These are phyloP conservation scores for Lycia hirtaria DNA, from an alignment of 2,888 invertebrate species.

Conservation along the genomic window DNA sequence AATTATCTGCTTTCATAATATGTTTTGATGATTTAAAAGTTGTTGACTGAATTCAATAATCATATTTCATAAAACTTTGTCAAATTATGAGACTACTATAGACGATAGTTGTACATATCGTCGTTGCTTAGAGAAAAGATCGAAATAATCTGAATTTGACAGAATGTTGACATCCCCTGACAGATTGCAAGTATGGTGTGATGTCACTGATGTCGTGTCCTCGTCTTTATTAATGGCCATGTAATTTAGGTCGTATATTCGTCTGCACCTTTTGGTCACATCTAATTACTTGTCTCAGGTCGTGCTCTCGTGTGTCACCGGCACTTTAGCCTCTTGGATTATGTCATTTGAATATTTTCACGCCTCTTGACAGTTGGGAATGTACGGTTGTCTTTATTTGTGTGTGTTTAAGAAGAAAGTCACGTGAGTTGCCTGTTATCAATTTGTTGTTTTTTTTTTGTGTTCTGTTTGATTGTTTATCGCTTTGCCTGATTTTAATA, in stretches of 20 bases:
- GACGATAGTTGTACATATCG: too few species aligned
- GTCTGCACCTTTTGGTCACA: neutral
- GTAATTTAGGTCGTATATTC: conserved; percentile 2
- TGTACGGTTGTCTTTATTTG: conserved; percentile 18
- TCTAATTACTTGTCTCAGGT: conserved; percentile 16
- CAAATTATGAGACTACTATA: too few species aligned
- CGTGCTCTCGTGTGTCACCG: conserved; percentile 25
- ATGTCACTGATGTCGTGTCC: too few species aligned
- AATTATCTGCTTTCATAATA: too few species aligned
- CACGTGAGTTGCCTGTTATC: conserved; percentile 2
- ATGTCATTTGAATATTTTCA: conserved; percentile 48
- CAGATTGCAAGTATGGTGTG: too few species aligned
- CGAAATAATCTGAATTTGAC: too few species aligned
- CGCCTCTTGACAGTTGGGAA: conserved; percentile 32
- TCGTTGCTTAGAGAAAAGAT: too few species aligned
- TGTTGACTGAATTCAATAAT: too few species aligned
- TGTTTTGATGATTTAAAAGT: too few species aligned
- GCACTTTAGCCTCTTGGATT: conserved; percentile 39
- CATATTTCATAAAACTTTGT: too few species aligned
- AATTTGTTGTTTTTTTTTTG: neutral
- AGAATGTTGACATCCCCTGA: too few species aligned
- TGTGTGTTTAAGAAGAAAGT: conserved; percentile 12
- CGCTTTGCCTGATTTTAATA: too few species aligned
- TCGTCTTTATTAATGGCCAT: neutral
- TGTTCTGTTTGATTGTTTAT: neutral